Percentiles rank a stretch among this genome's conserved stretches.
Conservation (phyloP, 2,797 vertebrate genomes). For the Poliocrania exsul region DNA sequence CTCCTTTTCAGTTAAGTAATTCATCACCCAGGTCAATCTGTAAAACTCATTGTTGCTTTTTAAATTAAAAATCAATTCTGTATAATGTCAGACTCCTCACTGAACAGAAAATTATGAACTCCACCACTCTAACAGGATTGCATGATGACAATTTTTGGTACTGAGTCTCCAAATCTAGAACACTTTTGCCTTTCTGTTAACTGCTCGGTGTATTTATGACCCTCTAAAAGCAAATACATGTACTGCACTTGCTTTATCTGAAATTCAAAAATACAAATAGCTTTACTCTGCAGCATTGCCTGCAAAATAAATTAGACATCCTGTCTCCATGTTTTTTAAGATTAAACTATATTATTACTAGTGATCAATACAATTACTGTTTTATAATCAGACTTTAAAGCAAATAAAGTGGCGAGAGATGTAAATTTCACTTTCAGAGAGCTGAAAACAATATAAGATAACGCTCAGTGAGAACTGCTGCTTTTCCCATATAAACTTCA, state of each 20-base stretch:
- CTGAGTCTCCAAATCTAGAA: not conserved
- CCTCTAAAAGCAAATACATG: not conserved
- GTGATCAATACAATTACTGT: not conserved
- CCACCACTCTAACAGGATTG: not conserved
- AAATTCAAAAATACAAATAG: not conserved
- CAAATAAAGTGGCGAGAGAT: not conserved
- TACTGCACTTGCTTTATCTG: not conserved
- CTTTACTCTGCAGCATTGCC: not conserved
- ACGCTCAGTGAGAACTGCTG: not conserved
- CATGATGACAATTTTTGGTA: not conserved
- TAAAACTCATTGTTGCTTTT: not conserved
- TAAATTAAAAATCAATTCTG: constrained; percentile 37
- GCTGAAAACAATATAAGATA: not conserved
- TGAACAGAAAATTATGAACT: not conserved
- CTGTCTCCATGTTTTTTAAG: not conserved
- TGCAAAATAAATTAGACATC: not conserved
- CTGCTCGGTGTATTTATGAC: not conserved
- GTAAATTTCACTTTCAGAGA: not conserved
- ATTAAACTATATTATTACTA: not conserved
- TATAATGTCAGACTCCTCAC: not conserved
- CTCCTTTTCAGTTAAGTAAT: not conserved
- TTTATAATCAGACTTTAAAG: not conserved
- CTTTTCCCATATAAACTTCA: not conserved
- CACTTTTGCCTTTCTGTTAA: not conserved
- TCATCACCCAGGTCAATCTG: not conserved